These are phyloP conservation scores for Vombatus ursinus DNA, from an alignment of 2,113 vertebrate species.

Conservation along the genomic window DNA sequence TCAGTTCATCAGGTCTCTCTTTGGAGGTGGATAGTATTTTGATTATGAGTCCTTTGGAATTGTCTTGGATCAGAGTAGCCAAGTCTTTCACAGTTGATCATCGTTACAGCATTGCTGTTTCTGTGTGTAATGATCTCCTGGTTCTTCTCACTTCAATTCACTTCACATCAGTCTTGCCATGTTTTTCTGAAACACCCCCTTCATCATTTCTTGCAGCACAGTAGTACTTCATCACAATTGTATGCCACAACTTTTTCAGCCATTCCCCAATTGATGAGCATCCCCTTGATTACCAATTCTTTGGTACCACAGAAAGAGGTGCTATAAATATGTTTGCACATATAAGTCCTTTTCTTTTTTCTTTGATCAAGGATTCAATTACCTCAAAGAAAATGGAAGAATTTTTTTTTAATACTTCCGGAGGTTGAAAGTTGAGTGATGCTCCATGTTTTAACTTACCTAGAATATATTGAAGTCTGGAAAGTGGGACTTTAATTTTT, in stretches of 20 bases:
- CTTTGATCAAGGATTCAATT: background rate
- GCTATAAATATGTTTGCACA: background rate
- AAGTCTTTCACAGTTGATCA: background rate
- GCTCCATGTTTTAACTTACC: background rate
- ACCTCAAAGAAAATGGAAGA: background rate
- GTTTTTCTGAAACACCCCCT: background rate
- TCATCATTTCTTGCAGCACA: background rate
- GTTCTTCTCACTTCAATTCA: background rate
- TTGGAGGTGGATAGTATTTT: background rate
- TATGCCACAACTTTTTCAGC: background rate
- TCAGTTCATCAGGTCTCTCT: background rate
- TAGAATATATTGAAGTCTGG: background rate
- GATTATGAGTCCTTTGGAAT: background rate
- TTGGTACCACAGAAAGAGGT: background rate
- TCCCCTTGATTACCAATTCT: background rate
- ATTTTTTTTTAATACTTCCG: background rate
- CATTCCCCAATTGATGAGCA: background rate
- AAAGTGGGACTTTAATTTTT: background rate
- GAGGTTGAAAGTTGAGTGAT: background rate
- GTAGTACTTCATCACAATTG: background rate
- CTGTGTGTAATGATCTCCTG: background rate
- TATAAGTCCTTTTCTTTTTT: background rate
- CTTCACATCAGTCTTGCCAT: background rate
- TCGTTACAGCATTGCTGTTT: background rate
- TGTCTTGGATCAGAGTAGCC: background rate